phyloP scores from a whole-genome alignment of 1,140 invertebrate genomes.

The Helicoverpa zea region DNA sequence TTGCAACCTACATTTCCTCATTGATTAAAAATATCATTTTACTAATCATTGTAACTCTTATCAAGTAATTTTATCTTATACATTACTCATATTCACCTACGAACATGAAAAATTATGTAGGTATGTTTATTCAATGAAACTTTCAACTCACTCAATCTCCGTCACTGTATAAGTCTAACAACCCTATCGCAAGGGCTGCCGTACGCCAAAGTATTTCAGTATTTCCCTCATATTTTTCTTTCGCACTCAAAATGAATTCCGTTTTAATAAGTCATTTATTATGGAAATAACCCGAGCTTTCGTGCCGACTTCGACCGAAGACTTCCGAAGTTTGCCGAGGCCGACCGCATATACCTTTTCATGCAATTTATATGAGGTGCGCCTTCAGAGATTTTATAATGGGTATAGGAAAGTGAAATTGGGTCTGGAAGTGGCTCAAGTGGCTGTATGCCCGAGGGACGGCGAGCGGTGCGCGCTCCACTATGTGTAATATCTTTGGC shows the following conservation, averaged over 20 bases:
- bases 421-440: constrained; percentile 16
- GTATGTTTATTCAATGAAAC: too few relatives aligned
- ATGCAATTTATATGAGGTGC: constrained; percentile 36
- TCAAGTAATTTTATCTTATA: not conserved
- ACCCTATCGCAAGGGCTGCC: constrained; percentile 6
- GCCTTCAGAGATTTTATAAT: constrained; percentile 35
- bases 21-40: not conserved
- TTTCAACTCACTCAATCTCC: not conserved
- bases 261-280: constrained; percentile 45
- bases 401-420: constrained; percentile 42
- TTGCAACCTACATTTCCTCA: not conserved
- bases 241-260: constrained; percentile 45
- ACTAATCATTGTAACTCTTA: not conserved
- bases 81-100: not conserved
- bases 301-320: constrained; percentile 12
- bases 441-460: constrained; percentile 8
- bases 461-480: not conserved
- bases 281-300: constrained; percentile 38
- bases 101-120: too few relatives aligned
- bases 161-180: not conserved
- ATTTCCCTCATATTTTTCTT: constrained; percentile 43
- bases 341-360: constrained; percentile 27
- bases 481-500: constrained; percentile 11
- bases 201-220: constrained; percentile 21
- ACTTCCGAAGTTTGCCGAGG: not conserved